Evolutionary conservation across 2,113 vertebrate genomes (phyloP).

Genomic region (Octodon degus): DNA sequence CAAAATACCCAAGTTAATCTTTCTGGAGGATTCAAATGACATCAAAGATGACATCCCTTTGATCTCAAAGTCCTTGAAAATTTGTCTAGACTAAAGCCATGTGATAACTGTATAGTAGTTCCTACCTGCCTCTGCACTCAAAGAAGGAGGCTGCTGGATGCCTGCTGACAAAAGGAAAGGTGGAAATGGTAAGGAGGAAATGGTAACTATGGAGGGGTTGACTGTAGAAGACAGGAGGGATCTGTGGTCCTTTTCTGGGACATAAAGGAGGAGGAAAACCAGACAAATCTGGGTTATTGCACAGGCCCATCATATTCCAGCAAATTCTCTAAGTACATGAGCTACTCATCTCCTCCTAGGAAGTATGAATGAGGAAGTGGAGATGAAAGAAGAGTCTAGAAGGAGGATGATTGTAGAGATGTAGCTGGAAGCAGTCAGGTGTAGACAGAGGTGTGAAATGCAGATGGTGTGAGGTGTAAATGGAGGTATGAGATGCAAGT

Average conservation of each 20-base stretch:
- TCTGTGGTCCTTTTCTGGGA: background rate
- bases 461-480: background rate
- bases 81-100: background rate
- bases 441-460: background rate
- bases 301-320: background rate
- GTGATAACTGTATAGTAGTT: background rate
- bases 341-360: background rate
- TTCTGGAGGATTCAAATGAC: background rate
- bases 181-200: background rate
- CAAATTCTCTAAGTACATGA: background rate
- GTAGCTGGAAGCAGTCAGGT: background rate
- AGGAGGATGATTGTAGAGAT: background rate
- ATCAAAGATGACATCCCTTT: background rate
- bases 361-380: background rate
- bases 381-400: background rate
- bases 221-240: background rate
- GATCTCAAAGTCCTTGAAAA: slow-evolving; percentile 3
- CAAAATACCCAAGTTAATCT: slow-evolving; percentile 14
- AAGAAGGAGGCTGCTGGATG: background rate
- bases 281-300: background rate
- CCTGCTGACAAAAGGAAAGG: background rate
- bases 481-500: background rate
- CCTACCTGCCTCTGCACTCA: background rate
- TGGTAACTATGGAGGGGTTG: background rate
- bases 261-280: background rate